Percentiles rank a stretch among this genome's conserved stretches.
These are phyloP conservation scores for Darevskia mixta DNA, from an alignment of 2,797 vertebrate genomes.

Conservation along the genomic window DNA sequence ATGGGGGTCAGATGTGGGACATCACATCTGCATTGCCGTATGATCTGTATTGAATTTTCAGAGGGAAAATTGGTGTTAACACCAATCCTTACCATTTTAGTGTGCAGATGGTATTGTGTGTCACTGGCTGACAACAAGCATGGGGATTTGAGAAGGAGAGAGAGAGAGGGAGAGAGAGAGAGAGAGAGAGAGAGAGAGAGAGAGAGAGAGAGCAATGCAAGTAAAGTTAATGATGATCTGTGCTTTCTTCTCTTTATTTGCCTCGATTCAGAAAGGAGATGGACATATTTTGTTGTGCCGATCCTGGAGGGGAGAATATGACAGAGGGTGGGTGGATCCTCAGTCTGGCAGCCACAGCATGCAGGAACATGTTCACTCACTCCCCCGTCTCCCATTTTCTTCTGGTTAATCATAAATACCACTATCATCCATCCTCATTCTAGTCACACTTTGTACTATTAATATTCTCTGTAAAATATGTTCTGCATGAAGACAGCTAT, in stretches of 20 bases:
- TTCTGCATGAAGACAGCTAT: conserved; percentile 23
- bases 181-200: neutral
- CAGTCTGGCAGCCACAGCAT: neutral
- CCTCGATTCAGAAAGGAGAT: neutral
- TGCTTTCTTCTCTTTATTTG: neutral
- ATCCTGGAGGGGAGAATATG: neutral
- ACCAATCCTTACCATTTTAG: neutral
- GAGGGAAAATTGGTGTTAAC: neutral
- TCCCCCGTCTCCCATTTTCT: neutral
- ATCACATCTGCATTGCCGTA: too few species aligned
- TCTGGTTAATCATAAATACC: conserved; percentile 26
- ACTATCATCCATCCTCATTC: conserved; percentile 4
- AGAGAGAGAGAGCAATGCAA: neutral
- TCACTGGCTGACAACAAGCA: neutral
- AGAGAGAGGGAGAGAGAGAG: neutral
- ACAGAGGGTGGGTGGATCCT: neutral
- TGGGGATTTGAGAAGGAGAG: too few species aligned
- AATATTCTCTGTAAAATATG: conserved; percentile 13
- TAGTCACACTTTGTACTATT: conserved; percentile 28
- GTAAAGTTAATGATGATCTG: neutral
- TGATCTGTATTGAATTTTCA: neutral
- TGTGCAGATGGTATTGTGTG: neutral
- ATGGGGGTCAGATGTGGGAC: too few species aligned
- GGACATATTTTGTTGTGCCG: neutral
- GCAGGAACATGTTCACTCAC: neutral